These are phyloP conservation scores for Nycteola revayana DNA, from an alignment of 2,888 invertebrate genomes.

Conservation along the genomic window DNA sequence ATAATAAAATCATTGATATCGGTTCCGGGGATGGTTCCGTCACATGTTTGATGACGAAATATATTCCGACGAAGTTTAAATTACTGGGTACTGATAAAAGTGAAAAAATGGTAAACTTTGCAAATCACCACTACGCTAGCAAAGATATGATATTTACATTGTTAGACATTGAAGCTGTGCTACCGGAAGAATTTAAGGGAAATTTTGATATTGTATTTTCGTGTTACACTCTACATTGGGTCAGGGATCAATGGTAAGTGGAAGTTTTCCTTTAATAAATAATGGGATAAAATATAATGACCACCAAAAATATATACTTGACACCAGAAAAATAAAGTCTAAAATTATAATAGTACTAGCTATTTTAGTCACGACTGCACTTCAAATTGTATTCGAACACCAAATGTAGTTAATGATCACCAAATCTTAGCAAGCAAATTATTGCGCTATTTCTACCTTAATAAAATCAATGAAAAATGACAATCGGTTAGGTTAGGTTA, in stretches of 20 bases:
- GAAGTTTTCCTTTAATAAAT: too few relatives aligned
- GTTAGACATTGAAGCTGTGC: not conserved
- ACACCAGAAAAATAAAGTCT: too few relatives aligned
- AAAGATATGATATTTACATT: not conserved
- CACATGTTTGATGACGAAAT: slow-evolving; percentile 68
- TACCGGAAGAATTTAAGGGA: slow-evolving; percentile 1
- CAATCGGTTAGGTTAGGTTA: too few relatives aligned
- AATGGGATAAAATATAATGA: too few relatives aligned
- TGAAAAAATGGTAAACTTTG: not conserved
- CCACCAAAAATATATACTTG: too few relatives aligned
- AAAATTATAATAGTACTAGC: too few relatives aligned
- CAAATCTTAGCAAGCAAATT: too few relatives aligned
- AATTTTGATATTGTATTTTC: slow-evolving; percentile 3
- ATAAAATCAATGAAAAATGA: too few relatives aligned
- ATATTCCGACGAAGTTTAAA: not conserved
- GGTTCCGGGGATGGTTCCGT: slow-evolving; percentile 89
- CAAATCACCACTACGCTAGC: not conserved
- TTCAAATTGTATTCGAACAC: too few relatives aligned
- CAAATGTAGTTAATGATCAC: too few relatives aligned
- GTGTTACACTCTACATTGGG: slow-evolving; percentile 2
- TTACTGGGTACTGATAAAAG: not conserved
- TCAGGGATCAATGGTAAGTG: slow-evolving; percentile 1
- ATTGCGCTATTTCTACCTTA: too few relatives aligned
- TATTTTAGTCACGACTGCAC: too few relatives aligned
- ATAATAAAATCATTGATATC: slow-evolving; percentile 69